A percentile compares a stretch with the other conserved stretches of the same genome.
Evolutionary conservation across 2,888 invertebrate genomes (phyloP).

Genomic region (Melieria crassipennis): DNA sequence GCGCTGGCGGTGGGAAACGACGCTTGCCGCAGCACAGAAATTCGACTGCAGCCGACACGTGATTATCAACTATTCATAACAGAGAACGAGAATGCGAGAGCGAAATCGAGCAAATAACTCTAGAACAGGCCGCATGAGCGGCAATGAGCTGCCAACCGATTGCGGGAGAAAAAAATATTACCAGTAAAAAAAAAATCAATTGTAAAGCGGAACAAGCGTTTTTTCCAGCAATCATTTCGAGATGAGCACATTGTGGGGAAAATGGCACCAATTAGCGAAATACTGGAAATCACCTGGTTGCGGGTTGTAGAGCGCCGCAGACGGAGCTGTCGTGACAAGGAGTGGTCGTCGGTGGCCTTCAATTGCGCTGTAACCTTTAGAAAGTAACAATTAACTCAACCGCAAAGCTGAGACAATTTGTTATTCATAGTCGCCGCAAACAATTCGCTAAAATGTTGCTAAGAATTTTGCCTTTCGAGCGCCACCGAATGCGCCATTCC

Average conservation of each 20-base stretch:
- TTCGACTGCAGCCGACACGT: background rate
- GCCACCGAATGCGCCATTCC: too few relatives aligned
- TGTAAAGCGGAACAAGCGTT: background rate
- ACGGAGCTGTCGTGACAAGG: too few relatives aligned
- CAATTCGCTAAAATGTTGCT: too few relatives aligned
- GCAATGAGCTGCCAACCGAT: background rate
- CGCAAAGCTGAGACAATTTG: too few relatives aligned
- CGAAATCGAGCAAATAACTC: background rate
- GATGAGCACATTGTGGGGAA: background rate
- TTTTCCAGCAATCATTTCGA: background rate
- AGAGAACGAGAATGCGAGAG: background rate
- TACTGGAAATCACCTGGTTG: too few relatives aligned
- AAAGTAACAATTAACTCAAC: too few relatives aligned
- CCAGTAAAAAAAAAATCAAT: background rate
- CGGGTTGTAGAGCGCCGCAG: too few relatives aligned
- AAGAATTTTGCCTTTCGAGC: too few relatives aligned
- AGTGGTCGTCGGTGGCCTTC: too few relatives aligned
- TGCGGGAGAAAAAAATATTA: background rate
- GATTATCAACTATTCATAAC: background rate
- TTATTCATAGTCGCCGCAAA: too few relatives aligned
- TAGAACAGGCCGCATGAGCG: background rate
- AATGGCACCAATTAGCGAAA: background rate
- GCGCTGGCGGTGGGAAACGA: background rate
- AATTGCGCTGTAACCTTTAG: too few relatives aligned
- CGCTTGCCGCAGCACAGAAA: background rate